Evolutionary conservation across 2,888 invertebrate species (phyloP), one percentile per base, ranked within the genome.

Genomic region (Campoplex capitator): DNA sequence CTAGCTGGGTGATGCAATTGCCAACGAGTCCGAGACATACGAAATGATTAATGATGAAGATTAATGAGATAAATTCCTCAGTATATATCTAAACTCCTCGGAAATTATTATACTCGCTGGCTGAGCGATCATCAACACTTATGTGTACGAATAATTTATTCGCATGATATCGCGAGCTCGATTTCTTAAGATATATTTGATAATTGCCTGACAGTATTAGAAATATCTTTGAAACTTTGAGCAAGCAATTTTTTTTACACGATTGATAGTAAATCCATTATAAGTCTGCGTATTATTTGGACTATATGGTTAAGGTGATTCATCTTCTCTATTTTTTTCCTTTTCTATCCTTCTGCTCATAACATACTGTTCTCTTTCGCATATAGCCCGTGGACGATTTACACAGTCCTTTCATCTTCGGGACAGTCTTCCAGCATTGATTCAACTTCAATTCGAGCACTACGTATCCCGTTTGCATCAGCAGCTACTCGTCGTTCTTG

Each of bases 241-340:
- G 16, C 38, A 77, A 71, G 73, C 67, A 8, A 16, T 42, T 58
- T 7, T 88, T 83, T 86, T 79, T 79, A 83, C 80, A 79, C 86
- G 88, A 85, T 76, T 73, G 76, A 88, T 83, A 88, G 89, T 90
- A 89, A 91, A 92, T 92, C 91, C 91, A 92, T 92, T 91, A 93
- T 88, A 91, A 92, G 90, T 90, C 91, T 91, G 91, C 91, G 91
- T 89, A 91, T 92, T 92, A 92, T 92, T 92, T 89, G 91, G 88
- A 89, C 89, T 90, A 78, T 83, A 78, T n/a, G 4, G 45, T 79
- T 83, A 78, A 16, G 4, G 45, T 79, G 82, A 83, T 62, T 75
- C 80, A 45, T 68, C 56, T 28, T 62, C n/a, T 35, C 32, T 23
- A 11, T 76, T 23, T 23, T 23, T 23, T 23, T 23, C 0, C 71